Evolutionary conservation across 1,140 invertebrate genomes (phyloP).

Genomic region (Laupala kohalensis): DNA sequence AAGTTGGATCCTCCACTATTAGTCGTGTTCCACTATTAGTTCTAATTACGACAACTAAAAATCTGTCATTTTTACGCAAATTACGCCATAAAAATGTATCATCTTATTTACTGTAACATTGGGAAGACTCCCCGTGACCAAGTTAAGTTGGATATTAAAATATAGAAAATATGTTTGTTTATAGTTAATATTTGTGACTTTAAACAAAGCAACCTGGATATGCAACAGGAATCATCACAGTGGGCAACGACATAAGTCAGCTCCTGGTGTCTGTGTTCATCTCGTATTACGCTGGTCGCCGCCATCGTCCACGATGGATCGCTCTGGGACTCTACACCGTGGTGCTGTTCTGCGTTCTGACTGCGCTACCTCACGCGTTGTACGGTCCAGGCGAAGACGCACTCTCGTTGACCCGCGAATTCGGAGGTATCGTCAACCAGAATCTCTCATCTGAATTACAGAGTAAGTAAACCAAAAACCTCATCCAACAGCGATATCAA

Average conservation of each 20-base stretch:
- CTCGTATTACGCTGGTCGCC: constrained; percentile 51
- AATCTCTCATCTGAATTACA: constrained; percentile 13
- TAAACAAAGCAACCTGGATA: too few species aligned
- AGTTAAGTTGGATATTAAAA: too few species aligned
- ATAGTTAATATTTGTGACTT: too few species aligned
- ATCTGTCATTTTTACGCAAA: too few species aligned
- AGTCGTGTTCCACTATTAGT: too few species aligned
- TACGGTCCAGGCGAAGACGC: constrained; percentile 58
- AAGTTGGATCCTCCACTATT: too few species aligned
- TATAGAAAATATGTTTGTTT: too few species aligned
- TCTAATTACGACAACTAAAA: too few species aligned
- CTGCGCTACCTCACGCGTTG: constrained; percentile 55
- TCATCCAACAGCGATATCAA: too few species aligned
- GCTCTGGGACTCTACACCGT: constrained; percentile 51
- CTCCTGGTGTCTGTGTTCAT: constrained; percentile 42
- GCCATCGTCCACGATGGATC: constrained; percentile 57
- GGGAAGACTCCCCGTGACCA: too few species aligned
- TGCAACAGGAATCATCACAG: constrained; percentile 52
- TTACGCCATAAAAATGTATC: too few species aligned
- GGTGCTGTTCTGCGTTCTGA: constrained; percentile 52
- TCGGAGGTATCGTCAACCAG: constrained; percentile 25
- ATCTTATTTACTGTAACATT: too few species aligned
- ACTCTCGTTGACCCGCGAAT: constrained; percentile 46
- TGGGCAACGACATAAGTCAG: constrained; percentile 52
- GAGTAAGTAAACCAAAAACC: constrained; percentile 3